These are phyloP conservation scores for Pelosia muscerda DNA, from an alignment of 2,888 invertebrate species.

Conservation along the genomic window DNA sequence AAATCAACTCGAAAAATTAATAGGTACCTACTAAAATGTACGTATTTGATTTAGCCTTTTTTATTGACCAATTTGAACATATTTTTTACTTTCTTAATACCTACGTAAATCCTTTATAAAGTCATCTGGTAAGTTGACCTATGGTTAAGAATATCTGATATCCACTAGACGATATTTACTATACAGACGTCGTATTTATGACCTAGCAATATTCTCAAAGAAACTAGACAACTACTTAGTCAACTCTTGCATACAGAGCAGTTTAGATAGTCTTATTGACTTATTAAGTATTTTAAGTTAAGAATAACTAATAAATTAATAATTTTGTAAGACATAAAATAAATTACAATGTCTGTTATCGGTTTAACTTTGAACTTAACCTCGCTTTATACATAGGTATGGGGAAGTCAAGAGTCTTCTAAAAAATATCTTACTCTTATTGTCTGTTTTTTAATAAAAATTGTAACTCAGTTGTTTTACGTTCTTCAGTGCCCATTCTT, in stretches of 20 bases:
- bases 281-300: conserved; percentile 49
- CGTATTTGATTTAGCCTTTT: neutral
- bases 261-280: conserved; percentile 50
- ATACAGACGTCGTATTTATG: conserved; percentile 64
- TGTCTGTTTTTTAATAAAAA: no score
- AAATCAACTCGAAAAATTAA: no score
- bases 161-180: conserved; percentile 52
- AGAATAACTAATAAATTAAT: conserved; percentile 25
- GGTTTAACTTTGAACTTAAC: neutral
- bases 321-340: neutral
- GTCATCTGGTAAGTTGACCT: conserved; percentile 1
- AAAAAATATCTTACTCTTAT: no score
- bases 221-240: conserved; percentile 75
- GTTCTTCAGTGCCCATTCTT: no score
- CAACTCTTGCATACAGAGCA: conserved; percentile 75
- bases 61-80: neutral
- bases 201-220: conserved; percentile 74
- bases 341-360: neutral
- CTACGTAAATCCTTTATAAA: neutral
- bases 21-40: no score
- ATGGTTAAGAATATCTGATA: conserved; percentile 47
- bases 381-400: neutral
- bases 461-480: no score
- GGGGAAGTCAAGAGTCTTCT: no score
- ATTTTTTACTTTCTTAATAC: neutral